Percentiles rank a stretch among this genome's conserved stretches.
phyloP scores from a whole-genome alignment of 2,888 invertebrate genomes.

The Tridacna gigas region DNA sequence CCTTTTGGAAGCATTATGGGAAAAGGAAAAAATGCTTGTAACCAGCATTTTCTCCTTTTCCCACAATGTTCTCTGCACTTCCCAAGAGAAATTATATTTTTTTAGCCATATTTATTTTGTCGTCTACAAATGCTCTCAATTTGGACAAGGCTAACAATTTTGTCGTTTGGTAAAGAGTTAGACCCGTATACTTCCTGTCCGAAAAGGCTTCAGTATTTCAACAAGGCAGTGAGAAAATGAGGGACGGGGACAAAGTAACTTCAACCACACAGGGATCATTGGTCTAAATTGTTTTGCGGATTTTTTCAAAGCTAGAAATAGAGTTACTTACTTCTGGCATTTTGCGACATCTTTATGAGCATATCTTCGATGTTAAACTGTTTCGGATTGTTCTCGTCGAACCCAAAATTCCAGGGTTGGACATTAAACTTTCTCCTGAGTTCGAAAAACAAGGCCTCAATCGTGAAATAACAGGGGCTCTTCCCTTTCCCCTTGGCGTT shows the following conservation, averaged over 20 bases:
- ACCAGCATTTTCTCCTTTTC: too few relatives aligned
- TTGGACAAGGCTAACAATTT: too few relatives aligned
- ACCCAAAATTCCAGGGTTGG: slow-evolving; percentile 9
- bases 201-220: neutral
- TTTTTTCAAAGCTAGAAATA: neutral
- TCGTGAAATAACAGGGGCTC: slow-evolving; percentile 89
- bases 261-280: too few relatives aligned
- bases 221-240: neutral
- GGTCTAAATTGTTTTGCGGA: neutral
- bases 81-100: too few relatives aligned
- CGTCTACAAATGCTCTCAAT: too few relatives aligned
- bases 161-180: too few relatives aligned
- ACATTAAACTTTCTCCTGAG: neutral
- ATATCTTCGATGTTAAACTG: slow-evolving; percentile 15
- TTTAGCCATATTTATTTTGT: too few relatives aligned
- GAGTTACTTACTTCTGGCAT: slow-evolving; percentile 32
- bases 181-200: too few relatives aligned
- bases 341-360: slow-evolving; percentile 39
- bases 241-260: neutral
- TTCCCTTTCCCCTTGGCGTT: slow-evolving; percentile 53
- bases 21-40: too few relatives aligned
- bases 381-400: slow-evolving; percentile 33
- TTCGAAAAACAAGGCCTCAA: slow-evolving; percentile 88
- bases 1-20: too few relatives aligned
- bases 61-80: too few relatives aligned